Evolutionary conservation across 2,888 invertebrate genomes (phyloP).

Genomic region (Polyploca ridens): DNA sequence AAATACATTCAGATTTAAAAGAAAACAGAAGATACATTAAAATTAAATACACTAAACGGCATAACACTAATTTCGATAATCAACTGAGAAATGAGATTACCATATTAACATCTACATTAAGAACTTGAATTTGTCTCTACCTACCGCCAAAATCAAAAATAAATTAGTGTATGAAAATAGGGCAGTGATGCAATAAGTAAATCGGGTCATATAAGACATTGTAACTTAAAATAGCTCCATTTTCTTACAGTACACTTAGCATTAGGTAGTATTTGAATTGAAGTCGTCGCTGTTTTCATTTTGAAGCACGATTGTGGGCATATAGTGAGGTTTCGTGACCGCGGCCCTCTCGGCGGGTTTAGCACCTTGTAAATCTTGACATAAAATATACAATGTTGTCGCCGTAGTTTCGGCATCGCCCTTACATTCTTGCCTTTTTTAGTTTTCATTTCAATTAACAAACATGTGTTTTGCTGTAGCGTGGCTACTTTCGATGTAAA

Average conservation of each 20-base stretch:
- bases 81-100: too few relatives aligned
- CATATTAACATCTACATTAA: too few relatives aligned
- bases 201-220: background rate
- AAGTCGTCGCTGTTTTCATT: constrained; percentile 20
- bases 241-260: background rate
- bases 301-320: constrained; percentile 27
- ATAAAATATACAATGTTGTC: constrained; percentile 78
- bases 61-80: too few relatives aligned
- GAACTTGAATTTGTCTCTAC: too few relatives aligned
- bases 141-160: too few relatives aligned
- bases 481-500: background rate
- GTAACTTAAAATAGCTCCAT: background rate
- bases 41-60: too few relatives aligned
- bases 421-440: constrained; percentile 51
- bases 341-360: constrained; percentile 59
- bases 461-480: constrained; percentile 23
- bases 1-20: too few relatives aligned
- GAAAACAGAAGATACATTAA: too few relatives aligned
- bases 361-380: constrained; percentile 74
- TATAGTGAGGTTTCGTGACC: constrained; percentile 66
- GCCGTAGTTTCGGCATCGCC: constrained; percentile 49
- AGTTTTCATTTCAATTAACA: constrained; percentile 47
- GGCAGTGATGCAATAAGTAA: too few relatives aligned
- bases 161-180: too few relatives aligned
- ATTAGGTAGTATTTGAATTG: background rate